Conservation (phyloP, 2,113 vertebrate genomes). For the Phalacrocorax carbo region DNA sequence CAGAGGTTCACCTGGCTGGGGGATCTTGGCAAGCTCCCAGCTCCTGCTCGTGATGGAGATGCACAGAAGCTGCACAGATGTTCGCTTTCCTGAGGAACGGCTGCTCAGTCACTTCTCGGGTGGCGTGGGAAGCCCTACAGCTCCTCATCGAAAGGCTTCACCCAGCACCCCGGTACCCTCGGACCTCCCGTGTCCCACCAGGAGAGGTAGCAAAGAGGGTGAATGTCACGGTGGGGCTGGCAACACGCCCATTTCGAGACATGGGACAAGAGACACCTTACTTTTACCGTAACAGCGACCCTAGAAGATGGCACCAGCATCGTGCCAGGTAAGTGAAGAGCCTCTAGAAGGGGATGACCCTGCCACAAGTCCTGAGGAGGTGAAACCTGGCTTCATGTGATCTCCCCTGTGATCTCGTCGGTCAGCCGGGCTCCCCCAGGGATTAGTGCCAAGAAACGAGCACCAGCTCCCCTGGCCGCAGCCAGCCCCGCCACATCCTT, state of each 20-base stretch:
- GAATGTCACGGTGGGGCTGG: not conserved
- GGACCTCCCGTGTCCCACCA: not conserved
- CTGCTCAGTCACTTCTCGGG: not conserved
- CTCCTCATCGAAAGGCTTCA: not conserved
- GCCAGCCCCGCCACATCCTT: no score
- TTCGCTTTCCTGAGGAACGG: not conserved
- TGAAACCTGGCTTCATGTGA: not conserved
- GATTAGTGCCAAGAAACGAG: not conserved
- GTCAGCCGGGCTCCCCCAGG: not conserved
- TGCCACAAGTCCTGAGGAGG: no score
- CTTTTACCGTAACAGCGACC: no score
- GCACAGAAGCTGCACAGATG: not conserved
- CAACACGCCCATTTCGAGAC: fast-evolving
- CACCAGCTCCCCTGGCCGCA: not conserved
- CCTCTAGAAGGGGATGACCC: not conserved
- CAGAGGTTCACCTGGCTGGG: not conserved
- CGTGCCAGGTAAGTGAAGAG: not conserved
- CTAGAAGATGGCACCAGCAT: not conserved
- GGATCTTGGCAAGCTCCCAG: not conserved
- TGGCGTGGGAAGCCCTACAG: no score
- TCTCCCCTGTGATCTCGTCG: not conserved
- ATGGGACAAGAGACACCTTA: not conserved
- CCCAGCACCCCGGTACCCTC: not conserved
- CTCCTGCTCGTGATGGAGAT: not conserved
- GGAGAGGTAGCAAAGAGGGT: not conserved